phyloP scores from a whole-genome alignment of 1,140 invertebrate genomes.

The Hyposmocoma kahamanoa region DNA sequence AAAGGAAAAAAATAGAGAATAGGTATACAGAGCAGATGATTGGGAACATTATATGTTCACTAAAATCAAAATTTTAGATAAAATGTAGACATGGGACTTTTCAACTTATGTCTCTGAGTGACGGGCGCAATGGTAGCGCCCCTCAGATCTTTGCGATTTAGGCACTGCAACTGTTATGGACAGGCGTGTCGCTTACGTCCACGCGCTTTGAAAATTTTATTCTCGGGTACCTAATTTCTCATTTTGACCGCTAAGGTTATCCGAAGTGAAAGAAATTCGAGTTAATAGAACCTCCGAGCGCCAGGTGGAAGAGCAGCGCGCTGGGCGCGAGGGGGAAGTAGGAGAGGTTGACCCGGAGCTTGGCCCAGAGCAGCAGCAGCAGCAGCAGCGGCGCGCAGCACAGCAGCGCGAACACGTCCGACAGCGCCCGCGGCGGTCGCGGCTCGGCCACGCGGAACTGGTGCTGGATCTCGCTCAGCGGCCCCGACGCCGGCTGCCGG shows the following conservation, averaged over 20 bases:
- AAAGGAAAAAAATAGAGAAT: no score
- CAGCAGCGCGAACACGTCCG: slow-evolving; percentile 91
- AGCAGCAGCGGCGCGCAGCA: slow-evolving; percentile 88
- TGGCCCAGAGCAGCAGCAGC: slow-evolving; percentile 90
- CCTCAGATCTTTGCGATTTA: no score
- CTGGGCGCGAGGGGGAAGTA: slow-evolving; percentile 87
- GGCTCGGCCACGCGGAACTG: slow-evolving; percentile 94
- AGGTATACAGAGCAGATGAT: no score
- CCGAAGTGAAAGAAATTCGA: background rate
- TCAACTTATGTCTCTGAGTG: no score
- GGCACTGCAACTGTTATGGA: no score
- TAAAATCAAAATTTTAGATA: no score
- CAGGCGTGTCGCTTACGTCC: no score
- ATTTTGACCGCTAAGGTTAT: no score
- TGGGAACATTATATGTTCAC: no score
- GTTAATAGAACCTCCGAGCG: slow-evolving; percentile 79
- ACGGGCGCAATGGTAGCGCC: no score
- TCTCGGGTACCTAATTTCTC: no score
- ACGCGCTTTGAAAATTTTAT: background rate
- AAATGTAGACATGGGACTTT: background rate
- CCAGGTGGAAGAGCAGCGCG: slow-evolving; percentile 90
- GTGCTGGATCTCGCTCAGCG: slow-evolving; percentile 93
- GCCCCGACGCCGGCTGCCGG: slow-evolving; percentile 25
- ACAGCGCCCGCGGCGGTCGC: slow-evolving; percentile 89
- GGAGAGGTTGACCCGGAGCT: slow-evolving; percentile 91